Percentiles rank a stretch among this genome's conserved stretches.
phyloP scores from a whole-genome alignment of 2,797 vertebrate genomes.

The Calcarius lapponicus region DNA sequence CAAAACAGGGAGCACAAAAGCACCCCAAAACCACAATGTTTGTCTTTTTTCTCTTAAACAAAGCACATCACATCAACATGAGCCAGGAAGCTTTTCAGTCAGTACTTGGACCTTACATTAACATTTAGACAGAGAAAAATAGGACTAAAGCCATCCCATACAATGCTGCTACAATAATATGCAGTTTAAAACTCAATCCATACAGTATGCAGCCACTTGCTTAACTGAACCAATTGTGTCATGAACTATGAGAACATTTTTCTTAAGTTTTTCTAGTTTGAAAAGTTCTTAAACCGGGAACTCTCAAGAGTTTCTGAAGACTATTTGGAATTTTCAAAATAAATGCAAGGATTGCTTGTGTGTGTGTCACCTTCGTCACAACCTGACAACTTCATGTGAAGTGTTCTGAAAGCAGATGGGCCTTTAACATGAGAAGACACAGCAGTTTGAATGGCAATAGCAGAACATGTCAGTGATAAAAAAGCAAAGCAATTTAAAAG shows the following conservation, averaged over 20 bases:
- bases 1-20: constrained; percentile 40
- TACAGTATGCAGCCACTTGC: background rate
- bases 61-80: constrained; percentile 63
- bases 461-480: background rate
- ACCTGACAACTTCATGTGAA: background rate
- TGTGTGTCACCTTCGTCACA: background rate
- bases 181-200: background rate
- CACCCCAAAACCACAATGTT: constrained; percentile 56
- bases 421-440: background rate
- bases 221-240: background rate
- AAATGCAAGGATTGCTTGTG: background rate
- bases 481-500: constrained; percentile 1
- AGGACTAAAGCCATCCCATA: background rate
- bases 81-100: constrained; percentile 53
- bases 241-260: constrained; percentile 1
- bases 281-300: constrained; percentile 41
- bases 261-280: constrained; percentile 16
- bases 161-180: background rate
- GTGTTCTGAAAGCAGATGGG: constrained; percentile 34
- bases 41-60: constrained; percentile 45
- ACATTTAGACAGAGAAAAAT: constrained; percentile 2
- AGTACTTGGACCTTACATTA: background rate
- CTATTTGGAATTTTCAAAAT: background rate
- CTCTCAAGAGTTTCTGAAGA: constrained; percentile 52
- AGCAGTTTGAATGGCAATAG: background rate